Evolutionary conservation across 2,888 invertebrate genomes (phyloP).

Genomic region (Aspidapion aeneum): DNA sequence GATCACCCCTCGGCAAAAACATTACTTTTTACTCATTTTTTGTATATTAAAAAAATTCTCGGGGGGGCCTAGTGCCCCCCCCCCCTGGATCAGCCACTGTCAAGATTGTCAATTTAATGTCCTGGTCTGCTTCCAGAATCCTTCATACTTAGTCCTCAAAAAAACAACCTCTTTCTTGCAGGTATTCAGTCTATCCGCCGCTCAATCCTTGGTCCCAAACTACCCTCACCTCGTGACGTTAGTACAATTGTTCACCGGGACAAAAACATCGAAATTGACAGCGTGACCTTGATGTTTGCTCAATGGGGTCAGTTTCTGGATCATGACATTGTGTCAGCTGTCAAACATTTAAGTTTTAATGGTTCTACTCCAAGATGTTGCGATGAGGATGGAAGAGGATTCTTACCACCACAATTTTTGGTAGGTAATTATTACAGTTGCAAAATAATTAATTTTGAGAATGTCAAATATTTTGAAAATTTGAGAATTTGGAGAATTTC

Average conservation of each 20-base stretch:
- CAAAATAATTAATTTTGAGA: no score
- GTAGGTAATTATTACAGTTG: conserved; percentile 46
- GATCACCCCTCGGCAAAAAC: no score
- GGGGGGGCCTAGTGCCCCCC: no score
- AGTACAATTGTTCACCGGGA: conserved; percentile 65
- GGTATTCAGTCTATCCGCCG: conserved; percentile 53
- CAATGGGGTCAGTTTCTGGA: conserved; percentile 92
- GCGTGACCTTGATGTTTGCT: conserved; percentile 77
- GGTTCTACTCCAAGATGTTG: conserved; percentile 79
- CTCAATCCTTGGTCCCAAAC: conserved; percentile 54
- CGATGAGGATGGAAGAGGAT: conserved; percentile 56
- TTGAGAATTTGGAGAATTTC: no score
- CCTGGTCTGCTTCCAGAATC: no score
- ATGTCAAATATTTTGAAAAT: no score
- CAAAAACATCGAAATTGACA: conserved; percentile 61
- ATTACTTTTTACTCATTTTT: no score
- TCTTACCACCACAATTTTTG: conserved; percentile 60
- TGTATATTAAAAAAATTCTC: no score
- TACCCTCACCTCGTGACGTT: conserved; percentile 76
- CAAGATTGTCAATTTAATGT: no score
- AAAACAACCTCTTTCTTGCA: no score
- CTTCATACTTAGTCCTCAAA: no score
- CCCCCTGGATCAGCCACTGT: no score
- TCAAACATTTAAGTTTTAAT: conserved; percentile 73
- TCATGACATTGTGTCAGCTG: conserved; percentile 80